These are phyloP conservation scores for Orius insidiosus DNA, from an alignment of 1,140 invertebrate genomes.

Conservation along the genomic window DNA sequence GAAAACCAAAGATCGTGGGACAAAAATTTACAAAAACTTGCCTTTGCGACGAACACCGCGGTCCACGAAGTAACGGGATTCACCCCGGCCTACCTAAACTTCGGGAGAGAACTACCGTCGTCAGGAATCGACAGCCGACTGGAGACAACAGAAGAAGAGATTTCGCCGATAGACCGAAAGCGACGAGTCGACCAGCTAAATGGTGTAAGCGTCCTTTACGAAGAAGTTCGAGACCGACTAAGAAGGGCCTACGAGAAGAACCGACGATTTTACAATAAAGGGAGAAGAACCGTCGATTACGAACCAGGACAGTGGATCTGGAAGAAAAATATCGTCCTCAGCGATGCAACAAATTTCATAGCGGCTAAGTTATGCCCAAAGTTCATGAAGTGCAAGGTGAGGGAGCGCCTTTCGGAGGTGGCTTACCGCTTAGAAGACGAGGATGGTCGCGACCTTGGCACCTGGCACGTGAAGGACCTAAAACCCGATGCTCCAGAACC, in stretches of 20 bases:
- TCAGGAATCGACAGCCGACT: not conserved
- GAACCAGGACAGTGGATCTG: slow-evolving; percentile 5
- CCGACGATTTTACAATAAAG: slow-evolving; percentile 1
- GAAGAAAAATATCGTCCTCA: slow-evolving; percentile 8
- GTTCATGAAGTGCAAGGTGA: slow-evolving; percentile 3
- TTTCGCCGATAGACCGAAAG: not conserved
- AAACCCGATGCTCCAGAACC: too few relatives aligned
- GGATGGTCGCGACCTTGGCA: too few relatives aligned
- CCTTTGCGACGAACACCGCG: slow-evolving; percentile 28
- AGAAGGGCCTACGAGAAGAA: not conserved
- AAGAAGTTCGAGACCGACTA: not conserved
- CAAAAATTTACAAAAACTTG: slow-evolving; percentile 22
- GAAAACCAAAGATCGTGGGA: slow-evolving; percentile 25
- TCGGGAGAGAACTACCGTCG: slow-evolving; percentile 23
- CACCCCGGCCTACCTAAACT: slow-evolving; percentile 25
- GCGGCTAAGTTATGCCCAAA: slow-evolving; percentile 8
- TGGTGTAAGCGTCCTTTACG: not conserved
- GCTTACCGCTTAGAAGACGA: too few relatives aligned
- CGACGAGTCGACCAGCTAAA: not conserved
- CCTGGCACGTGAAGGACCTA: too few relatives aligned
- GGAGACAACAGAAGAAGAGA: not conserved
- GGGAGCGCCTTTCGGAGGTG: slow-evolving; percentile 30
- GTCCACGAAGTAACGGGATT: slow-evolving; percentile 23
- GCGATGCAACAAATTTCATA: slow-evolving; percentile 1
- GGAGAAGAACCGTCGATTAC: slow-evolving; percentile 1